Conservation (phyloP, 2,797 vertebrate species). For the Phoxinus dragarum region DNA sequence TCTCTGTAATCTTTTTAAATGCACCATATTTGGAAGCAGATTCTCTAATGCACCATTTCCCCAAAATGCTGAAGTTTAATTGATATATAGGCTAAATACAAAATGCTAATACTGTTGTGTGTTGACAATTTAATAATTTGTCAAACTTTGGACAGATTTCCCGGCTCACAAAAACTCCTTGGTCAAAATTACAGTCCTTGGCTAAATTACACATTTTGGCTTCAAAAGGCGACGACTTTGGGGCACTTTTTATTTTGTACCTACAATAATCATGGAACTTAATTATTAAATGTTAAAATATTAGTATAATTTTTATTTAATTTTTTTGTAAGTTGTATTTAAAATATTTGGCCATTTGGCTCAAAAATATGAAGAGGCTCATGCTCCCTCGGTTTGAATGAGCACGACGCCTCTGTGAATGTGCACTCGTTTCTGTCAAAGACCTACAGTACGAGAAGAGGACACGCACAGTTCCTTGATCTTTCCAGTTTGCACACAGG, state of each 20-base stretch:
- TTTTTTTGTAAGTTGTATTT: neutral
- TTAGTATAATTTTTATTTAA: neutral
- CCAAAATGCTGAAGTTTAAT: too few species aligned
- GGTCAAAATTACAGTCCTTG: too few species aligned
- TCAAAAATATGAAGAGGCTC: neutral
- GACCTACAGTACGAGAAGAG: neutral
- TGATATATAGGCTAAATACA: too few species aligned
- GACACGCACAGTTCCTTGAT: neutral
- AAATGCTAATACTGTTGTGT: too few species aligned
- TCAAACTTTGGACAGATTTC: neutral
- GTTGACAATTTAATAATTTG: too few species aligned
- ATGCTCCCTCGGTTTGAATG: neutral
- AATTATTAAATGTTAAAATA: neutral
- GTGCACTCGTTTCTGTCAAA: neutral
- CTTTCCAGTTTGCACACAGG: neutral
- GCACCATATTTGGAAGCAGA: too few species aligned
- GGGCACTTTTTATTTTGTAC: too few species aligned
- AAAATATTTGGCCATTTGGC: neutral
- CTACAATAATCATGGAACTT: neutral
- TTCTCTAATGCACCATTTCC: too few species aligned
- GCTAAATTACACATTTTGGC: too few species aligned
- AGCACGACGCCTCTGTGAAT: neutral
- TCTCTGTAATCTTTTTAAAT: neutral
- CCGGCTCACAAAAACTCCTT: neutral
- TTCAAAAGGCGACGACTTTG: neutral